These are phyloP conservation scores for Anseranas semipalmata DNA, from an alignment of 2,113 vertebrate species.

Conservation along the genomic window DNA sequence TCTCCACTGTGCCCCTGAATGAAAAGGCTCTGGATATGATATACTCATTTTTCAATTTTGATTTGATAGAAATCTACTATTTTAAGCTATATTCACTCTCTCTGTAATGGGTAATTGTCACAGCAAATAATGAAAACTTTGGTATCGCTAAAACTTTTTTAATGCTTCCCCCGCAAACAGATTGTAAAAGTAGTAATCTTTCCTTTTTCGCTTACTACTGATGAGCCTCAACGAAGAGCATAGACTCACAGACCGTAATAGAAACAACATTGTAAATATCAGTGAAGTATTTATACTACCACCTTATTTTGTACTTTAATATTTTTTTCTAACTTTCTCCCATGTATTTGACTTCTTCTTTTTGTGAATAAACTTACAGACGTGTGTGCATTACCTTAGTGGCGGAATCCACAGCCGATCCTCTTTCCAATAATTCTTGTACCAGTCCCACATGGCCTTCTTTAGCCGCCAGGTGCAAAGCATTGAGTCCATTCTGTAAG, in stretches of 20 bases:
- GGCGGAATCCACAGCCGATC: constrained; percentile 89
- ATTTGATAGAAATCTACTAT: not conserved
- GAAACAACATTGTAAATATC: not conserved
- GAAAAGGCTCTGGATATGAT: not conserved
- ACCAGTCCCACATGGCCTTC: constrained; percentile 96
- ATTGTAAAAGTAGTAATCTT: not conserved
- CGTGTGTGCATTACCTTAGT: constrained; percentile 85
- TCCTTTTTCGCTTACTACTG: not conserved
- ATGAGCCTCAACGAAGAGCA: not conserved
- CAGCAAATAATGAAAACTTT: not conserved
- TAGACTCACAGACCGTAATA: accelerated
- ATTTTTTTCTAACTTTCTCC: not conserved
- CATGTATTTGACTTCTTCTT: accelerated
- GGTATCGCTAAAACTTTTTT: not conserved
- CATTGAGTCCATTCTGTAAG: constrained; percentile 96
- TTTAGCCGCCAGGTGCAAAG: constrained; percentile 95
- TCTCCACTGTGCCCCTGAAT: not conserved
- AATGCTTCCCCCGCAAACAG: not conserved
- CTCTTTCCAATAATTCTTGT: constrained; percentile 93
- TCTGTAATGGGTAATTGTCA: not conserved
- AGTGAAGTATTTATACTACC: not conserved
- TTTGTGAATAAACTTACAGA: not conserved
- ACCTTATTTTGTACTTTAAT: not conserved
- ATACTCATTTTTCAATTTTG: not conserved
- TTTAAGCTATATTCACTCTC: not conserved